phyloP scores from a whole-genome alignment of 53 echinoderm and acorn worm genomes.

The Temnopleurus reevesii region DNA sequence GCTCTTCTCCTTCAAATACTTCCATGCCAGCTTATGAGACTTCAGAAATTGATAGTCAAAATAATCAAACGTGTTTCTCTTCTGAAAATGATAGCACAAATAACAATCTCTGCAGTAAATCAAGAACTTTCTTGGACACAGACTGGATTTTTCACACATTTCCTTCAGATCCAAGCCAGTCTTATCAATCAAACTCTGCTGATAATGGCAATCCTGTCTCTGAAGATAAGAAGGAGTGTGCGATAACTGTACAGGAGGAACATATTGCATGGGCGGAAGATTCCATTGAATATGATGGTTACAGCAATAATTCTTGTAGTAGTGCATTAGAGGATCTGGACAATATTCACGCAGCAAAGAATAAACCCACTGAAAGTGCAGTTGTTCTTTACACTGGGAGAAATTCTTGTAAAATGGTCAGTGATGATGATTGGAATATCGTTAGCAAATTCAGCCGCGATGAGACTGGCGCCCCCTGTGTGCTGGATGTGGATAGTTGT shows the following conservation, averaged over 20 bases:
- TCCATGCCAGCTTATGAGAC: no score
- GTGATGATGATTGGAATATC: not conserved
- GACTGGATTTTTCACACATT: not conserved
- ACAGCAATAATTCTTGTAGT: not conserved
- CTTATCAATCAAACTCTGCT: not conserved
- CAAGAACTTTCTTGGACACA: not conserved
- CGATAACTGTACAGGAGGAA: no score
- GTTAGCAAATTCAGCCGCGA: not conserved
- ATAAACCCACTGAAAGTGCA: not conserved
- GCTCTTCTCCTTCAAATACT: no score
- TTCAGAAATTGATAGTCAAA: no score
- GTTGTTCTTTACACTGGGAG: not conserved
- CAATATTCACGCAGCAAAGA: not conserved
- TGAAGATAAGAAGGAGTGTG: not conserved
- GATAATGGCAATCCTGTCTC: not conserved
- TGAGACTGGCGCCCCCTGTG: not conserved
- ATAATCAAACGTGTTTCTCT: not conserved
- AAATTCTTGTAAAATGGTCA: not conserved
- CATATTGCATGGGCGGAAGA: not conserved
- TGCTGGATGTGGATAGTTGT: not conserved
- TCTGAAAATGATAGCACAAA: not conserved
- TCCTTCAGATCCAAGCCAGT: not conserved
- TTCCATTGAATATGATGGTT: not conserved
- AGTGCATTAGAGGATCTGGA: not conserved
- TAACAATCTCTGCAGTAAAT: not conserved